Conservation (phyloP, 2,797 vertebrate genomes). For the Philypnodon macrostomus region DNA sequence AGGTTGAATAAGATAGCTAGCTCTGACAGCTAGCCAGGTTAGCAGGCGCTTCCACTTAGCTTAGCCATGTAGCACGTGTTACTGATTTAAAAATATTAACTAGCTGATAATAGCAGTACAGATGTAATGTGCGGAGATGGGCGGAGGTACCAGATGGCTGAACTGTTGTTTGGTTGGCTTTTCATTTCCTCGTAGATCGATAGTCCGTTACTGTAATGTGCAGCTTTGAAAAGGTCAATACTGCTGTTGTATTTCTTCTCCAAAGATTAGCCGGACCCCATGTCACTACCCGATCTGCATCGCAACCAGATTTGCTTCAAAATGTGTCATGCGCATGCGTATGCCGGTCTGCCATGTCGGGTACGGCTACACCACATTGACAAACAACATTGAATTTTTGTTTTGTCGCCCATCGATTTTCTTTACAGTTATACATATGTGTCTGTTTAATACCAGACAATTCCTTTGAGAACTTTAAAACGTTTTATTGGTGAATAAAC, state of each 20-base stretch:
- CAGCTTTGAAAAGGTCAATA: slow-evolving; percentile 53
- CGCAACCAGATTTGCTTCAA: slow-evolving; percentile 2
- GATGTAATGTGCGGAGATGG: not conserved
- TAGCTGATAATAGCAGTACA: slow-evolving; percentile 12
- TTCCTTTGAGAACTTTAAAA: not conserved
- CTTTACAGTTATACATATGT: not conserved
- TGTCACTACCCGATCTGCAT: slow-evolving; percentile 5
- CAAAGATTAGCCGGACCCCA: slow-evolving; percentile 67
- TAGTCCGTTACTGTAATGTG: slow-evolving; percentile 1
- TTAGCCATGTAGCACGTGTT: slow-evolving; percentile 76
- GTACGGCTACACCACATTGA: slow-evolving; percentile 5
- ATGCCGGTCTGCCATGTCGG: slow-evolving; percentile 9
- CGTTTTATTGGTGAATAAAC: too few species aligned
- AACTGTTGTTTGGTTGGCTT: not conserved
- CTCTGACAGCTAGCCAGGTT: slow-evolving; percentile 58
- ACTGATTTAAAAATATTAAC: slow-evolving; percentile 64
- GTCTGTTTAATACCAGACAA: not conserved
- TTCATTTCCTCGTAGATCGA: not conserved
- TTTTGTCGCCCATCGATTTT: not conserved
- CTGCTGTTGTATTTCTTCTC: slow-evolving; percentile 49
- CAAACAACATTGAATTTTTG: slow-evolving; percentile 5
- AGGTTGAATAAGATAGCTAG: slow-evolving; percentile 2
- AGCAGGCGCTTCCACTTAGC: slow-evolving; percentile 46
- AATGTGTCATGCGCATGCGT: not conserved
- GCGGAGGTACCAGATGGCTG: not conserved